Percentiles rank a stretch among this genome's conserved stretches.
phyloP scores from a whole-genome alignment of 2,797 vertebrate species.

The Sebastes minor region DNA sequence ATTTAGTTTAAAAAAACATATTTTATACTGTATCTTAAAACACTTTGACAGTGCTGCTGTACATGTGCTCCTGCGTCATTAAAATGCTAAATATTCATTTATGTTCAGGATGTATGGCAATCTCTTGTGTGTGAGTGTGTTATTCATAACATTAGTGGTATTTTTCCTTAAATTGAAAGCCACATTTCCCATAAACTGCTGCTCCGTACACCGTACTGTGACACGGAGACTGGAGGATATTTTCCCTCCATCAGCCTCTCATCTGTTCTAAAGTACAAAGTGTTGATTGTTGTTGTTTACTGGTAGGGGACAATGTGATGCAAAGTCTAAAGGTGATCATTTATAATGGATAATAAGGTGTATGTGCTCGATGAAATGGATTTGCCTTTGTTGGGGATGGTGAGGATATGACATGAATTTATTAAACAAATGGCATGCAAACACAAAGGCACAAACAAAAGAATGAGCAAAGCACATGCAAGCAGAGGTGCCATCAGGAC shows the following conservation, averaged over 20 bases:
- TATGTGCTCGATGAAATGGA: not conserved
- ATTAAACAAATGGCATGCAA: conserved; percentile 15
- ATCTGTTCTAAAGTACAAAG: not conserved
- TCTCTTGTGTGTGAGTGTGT: not conserved
- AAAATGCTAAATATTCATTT: not conserved
- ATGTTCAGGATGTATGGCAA: not conserved
- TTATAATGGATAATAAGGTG: not conserved
- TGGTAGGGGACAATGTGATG: not conserved
- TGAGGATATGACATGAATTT: not conserved
- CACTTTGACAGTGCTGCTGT: not conserved
- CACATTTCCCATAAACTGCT: not conserved
- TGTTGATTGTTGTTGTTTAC: not conserved
- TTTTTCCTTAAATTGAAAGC: not conserved
- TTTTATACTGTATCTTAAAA: not conserved
- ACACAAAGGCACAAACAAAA: conserved; percentile 30
- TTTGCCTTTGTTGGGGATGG: not conserved
- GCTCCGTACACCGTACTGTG: not conserved
- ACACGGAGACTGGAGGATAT: not conserved
- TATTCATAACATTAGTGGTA: not conserved
- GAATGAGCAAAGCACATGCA: conserved; percentile 38
- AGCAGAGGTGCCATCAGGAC: conserved; percentile 13
- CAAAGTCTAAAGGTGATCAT: not conserved
- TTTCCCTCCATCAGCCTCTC: not conserved
- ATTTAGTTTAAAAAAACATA: not conserved
- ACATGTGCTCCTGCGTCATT: not conserved